phyloP scores from a whole-genome alignment of 2,113 vertebrate genomes.

The Peromyscus polionotus region DNA sequence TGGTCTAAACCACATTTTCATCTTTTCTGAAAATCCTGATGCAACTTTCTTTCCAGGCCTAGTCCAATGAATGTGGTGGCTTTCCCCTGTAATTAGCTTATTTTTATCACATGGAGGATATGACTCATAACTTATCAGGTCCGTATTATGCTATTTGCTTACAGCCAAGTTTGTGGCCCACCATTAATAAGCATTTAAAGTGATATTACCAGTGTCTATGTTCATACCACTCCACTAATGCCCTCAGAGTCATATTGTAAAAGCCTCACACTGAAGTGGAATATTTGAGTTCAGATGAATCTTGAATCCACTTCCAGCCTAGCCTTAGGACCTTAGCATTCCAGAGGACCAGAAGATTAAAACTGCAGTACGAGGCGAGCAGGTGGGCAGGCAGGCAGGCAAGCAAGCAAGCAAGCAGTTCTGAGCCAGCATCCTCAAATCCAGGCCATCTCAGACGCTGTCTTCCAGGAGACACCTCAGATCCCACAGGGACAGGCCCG shows the following conservation, averaged over 20 bases:
- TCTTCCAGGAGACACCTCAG: background rate
- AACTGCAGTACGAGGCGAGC: background rate
- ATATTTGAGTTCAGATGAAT: background rate
- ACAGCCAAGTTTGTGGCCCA: conserved; percentile 3
- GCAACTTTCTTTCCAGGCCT: background rate
- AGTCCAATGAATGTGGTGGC: background rate
- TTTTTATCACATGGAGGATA: conserved; percentile 2
- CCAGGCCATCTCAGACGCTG: background rate
- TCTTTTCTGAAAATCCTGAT: background rate
- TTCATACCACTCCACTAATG: background rate
- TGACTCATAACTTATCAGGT: conserved; percentile 27
- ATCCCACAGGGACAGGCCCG: background rate
- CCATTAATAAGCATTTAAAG: background rate
- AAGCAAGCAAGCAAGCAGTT: background rate
- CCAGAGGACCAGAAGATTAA: background rate
- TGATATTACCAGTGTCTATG: background rate
- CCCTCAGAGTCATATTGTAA: background rate
- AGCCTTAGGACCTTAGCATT: background rate
- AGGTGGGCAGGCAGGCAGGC: too few relatives aligned
- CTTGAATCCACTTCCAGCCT: background rate
- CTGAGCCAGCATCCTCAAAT: background rate
- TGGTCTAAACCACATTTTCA: background rate
- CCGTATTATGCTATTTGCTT: background rate
- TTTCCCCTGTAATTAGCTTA: background rate
- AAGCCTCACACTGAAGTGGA: background rate